Evolutionary conservation across 2,797 vertebrate species (phyloP), one percentile per base, ranked within the genome.

Genomic region (Falco novaeseelandiae): DNA sequence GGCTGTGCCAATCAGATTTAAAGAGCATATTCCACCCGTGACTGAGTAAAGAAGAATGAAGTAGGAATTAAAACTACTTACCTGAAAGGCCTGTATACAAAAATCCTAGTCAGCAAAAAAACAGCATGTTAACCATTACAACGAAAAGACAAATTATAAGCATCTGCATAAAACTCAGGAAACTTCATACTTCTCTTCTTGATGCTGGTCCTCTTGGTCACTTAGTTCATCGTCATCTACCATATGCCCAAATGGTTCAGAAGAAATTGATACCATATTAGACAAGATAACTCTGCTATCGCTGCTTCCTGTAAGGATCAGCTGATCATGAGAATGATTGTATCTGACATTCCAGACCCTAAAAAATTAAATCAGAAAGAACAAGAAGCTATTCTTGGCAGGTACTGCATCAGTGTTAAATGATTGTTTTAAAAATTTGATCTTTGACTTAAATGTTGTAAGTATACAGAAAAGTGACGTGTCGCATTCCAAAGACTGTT

Each of bases 221-320:
- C 99, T 99, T 85, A 99, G 98, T 65, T 99, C 99, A 8, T 99
- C 99, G 9, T 99, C 99, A 14, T 99, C 99, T 96, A 99, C 99
- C 97, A 99, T 97, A 96, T 99, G 99, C 42, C 99, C 99, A 29
- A 99, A 99, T 8, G 99, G 99, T 98, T 99, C 99, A 0, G 99
- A 99, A 94, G 99, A 99, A 98, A 99, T 99, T 96, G 99, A 99
- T 92, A 99, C 99, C 99, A 99, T 99, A 95, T 99, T 99, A 97
- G 99, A 99, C 63, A 99, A 99, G 96, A 99, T 99, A 97, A 99
- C 99, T 97, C 99, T 98, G 98, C 99, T 99, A 98, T 99, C 99
- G 46, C 99, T 99, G 98, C 99, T 99, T 97, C 98, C 99, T 6
- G 99, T 99, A 97, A 99, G 98, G 93, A 99, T 98, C 96, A 99